phyloP scores from a whole-genome alignment of 1,140 invertebrate species.

The Hyphantria cunea region DNA sequence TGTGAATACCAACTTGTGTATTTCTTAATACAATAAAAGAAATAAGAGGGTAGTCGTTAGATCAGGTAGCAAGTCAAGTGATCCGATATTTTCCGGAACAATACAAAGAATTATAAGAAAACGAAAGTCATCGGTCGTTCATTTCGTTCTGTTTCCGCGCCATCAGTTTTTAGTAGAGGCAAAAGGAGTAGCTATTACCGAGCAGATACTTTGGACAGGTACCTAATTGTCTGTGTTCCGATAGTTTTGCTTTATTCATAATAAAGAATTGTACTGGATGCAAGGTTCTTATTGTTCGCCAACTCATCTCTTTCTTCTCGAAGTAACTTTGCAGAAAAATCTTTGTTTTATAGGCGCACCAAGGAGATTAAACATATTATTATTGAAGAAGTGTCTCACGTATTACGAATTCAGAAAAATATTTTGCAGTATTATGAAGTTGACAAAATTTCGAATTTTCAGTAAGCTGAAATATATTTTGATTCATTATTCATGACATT shows the following conservation, averaged over 20 bases:
- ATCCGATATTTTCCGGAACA: slow-evolving; percentile 39
- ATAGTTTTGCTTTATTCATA: slow-evolving; percentile 18
- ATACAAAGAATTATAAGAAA: slow-evolving; percentile 53
- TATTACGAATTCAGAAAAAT: slow-evolving; percentile 2
- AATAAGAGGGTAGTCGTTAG: slow-evolving; percentile 34
- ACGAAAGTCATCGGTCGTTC: slow-evolving; percentile 57
- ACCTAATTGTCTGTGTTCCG: slow-evolving; percentile 30
- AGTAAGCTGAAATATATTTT: neutral
- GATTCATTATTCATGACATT: slow-evolving; percentile 23
- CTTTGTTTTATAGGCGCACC: slow-evolving; percentile 13
- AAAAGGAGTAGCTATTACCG: slow-evolving; percentile 46
- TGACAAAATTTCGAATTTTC: no score
- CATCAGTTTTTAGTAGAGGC: slow-evolving; percentile 50
- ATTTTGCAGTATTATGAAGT: no score
- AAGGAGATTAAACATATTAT: slow-evolving; percentile 13
- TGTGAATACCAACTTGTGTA: slow-evolving; percentile 22
- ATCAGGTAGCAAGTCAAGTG: slow-evolving; percentile 42
- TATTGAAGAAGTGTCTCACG: no score
- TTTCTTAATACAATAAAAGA: slow-evolving; percentile 34
- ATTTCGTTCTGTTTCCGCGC: slow-evolving; percentile 54
- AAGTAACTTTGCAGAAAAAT: slow-evolving; percentile 15
- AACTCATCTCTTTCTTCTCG: slow-evolving; percentile 15
- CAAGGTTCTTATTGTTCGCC: slow-evolving; percentile 7
- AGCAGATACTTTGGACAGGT: slow-evolving; percentile 42
- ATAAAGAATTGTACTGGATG: slow-evolving; percentile 4